Conservation (phyloP, 2,797 vertebrate species). For the Rousettus madagascariensis region DNA sequence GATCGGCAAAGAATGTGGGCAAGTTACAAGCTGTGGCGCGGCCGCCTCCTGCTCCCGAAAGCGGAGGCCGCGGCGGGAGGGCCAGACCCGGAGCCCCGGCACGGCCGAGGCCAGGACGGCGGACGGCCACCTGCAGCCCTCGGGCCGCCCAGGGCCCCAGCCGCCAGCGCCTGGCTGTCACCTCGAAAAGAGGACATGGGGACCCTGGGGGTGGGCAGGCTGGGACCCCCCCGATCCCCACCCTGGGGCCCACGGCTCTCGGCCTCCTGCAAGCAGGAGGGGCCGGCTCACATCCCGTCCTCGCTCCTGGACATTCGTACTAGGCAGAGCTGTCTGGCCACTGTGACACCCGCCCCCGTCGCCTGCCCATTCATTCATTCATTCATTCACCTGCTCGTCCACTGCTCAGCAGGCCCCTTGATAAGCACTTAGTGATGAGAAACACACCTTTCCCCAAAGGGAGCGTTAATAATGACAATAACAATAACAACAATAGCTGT, state of each 20-base stretch:
- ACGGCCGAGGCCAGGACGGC: neutral
- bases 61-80: neutral
- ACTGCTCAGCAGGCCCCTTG: neutral
- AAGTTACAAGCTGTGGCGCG: slow-evolving; percentile 66
- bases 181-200: neutral
- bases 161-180: no score
- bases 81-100: neutral
- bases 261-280: neutral
- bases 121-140: neutral
- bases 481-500: no score
- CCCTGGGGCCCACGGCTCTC: neutral
- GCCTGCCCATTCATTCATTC: no score
- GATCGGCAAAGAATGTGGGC: slow-evolving; percentile 73
- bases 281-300: rapidly evolving
- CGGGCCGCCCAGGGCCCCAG: neutral
- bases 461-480: neutral
- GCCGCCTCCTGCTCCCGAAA: neutral
- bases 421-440: neutral
- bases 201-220: neutral
- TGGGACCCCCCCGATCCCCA: neutral
- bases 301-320: neutral
- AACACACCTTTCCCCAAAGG: rapidly evolving
- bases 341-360: neutral
- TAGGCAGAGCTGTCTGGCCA: neutral
- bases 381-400: neutral